A percentile compares a stretch with the other conserved stretches of the same genome.
These are phyloP conservation scores for Drosophila meridionalis DNA, from an alignment of 2,888 invertebrate species.

Conservation along the genomic window DNA sequence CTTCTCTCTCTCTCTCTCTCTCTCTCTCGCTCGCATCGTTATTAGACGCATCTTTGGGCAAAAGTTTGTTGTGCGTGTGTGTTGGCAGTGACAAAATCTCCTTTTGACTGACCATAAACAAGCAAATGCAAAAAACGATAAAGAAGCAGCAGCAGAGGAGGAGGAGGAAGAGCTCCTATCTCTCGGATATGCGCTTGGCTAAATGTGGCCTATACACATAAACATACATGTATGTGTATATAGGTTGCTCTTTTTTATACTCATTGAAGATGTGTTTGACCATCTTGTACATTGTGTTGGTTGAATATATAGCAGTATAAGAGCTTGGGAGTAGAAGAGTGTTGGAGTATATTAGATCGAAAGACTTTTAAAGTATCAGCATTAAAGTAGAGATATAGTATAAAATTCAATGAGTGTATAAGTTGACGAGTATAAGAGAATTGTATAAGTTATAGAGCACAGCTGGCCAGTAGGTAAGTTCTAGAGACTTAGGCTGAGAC, in stretches of 20 bases:
- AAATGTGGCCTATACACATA: conserved; percentile 22
- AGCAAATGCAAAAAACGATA: conserved; percentile 58
- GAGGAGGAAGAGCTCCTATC: conserved; percentile 27
- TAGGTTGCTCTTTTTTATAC: conserved; percentile 1
- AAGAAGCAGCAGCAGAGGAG: conserved; percentile 9
- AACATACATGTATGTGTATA: no score
- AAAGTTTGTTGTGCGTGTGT: conserved; percentile 24
- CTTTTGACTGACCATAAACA: conserved; percentile 56
- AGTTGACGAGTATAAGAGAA: no score
- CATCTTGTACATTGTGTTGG: background rate
- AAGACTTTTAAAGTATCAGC: no score
- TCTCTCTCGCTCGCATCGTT: conserved; percentile 8
- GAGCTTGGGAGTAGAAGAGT: background rate
- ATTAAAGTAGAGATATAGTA: no score
- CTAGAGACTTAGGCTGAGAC: no score
- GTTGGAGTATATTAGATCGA: no score
- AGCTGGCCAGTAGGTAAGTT: background rate
- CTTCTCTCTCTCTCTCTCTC: background rate
- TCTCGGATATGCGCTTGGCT: conserved; percentile 58
- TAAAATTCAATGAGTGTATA: no score
- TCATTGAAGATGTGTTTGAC: background rate
- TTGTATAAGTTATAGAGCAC: no score
- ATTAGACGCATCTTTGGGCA: conserved; percentile 34
- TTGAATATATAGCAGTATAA: background rate
- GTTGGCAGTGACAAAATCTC: conserved; percentile 49